Evolutionary conservation across 2,113 vertebrate species (phyloP).

Genomic region (Saccopteryx leptura): DNA sequence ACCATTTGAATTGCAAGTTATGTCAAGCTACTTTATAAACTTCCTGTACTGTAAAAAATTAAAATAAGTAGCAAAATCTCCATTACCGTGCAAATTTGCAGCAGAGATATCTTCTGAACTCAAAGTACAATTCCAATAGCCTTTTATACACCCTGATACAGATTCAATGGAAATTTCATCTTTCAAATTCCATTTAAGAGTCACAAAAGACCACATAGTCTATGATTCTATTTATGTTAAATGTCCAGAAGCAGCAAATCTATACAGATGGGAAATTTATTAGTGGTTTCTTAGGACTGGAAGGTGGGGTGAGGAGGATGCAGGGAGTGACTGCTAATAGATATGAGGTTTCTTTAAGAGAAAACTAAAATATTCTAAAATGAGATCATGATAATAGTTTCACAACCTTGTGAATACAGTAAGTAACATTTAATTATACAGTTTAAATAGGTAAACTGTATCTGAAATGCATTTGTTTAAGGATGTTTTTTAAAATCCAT

Average conservation of each 20-base stretch:
- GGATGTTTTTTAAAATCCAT: not conserved
- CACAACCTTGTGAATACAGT: not conserved
- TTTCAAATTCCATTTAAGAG: constrained; percentile 11
- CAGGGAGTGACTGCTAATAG: not conserved
- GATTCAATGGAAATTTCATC: not conserved
- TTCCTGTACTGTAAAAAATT: not conserved
- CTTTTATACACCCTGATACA: not conserved
- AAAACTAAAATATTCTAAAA: not conserved
- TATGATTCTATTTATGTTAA: not conserved
- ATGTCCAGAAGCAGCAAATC: not conserved
- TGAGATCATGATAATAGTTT: not conserved
- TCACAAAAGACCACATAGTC: not conserved
- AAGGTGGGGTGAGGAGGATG: no score
- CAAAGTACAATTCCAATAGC: not conserved
- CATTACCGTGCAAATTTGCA: not conserved
- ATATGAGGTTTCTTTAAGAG: not conserved
- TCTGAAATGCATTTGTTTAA: constrained; percentile 22
- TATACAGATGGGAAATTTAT: not conserved
- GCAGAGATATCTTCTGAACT: not conserved
- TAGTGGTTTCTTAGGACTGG: not conserved
- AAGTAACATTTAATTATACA: not conserved
- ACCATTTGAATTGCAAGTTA: not conserved
- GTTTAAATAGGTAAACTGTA: not conserved
- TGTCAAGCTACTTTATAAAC: not conserved
- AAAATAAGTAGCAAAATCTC: not conserved